These are phyloP conservation scores for Apaloderma vittatum DNA, from an alignment of 2,113 vertebrate species.

Conservation along the genomic window DNA sequence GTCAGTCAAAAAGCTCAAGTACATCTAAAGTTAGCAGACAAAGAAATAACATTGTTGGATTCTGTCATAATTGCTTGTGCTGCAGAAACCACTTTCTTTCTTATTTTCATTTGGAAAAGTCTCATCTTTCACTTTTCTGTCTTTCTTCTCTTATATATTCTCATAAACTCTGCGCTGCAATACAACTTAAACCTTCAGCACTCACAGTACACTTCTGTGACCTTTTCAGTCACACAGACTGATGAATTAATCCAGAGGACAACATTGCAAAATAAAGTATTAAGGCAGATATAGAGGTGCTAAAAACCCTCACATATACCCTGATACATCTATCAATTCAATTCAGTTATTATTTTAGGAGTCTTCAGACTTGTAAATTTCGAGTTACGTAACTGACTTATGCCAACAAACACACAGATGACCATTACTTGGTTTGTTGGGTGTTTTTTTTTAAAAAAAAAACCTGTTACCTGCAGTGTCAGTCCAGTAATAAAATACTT, in stretches of 20 bases:
- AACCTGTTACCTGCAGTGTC: neutral
- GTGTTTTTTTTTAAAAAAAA: neutral
- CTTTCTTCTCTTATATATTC: neutral
- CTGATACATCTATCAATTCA: neutral
- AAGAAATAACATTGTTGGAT: neutral
- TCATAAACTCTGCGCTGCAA: neutral
- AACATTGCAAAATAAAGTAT: neutral
- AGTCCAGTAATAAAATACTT: neutral
- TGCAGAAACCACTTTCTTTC: neutral
- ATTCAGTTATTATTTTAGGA: neutral
- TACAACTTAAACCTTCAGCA: neutral
- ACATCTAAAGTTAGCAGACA: neutral
- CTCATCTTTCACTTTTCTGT: neutral
- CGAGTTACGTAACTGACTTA: accelerated
- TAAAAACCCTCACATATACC: neutral
- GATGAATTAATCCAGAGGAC: neutral
- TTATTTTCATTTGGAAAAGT: neutral
- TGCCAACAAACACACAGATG: neutral
- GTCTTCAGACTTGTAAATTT: neutral
- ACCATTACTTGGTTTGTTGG: neutral
- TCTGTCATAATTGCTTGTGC: neutral
- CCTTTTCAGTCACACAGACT: neutral
- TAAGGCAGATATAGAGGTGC: neutral
- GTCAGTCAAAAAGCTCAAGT: neutral
- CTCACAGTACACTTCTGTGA: neutral